Percentiles rank a stretch among this genome's conserved stretches.
These are phyloP conservation scores for Drosophila kohkoa DNA, from an alignment of 1,140 invertebrate genomes.

Conservation along the genomic window DNA sequence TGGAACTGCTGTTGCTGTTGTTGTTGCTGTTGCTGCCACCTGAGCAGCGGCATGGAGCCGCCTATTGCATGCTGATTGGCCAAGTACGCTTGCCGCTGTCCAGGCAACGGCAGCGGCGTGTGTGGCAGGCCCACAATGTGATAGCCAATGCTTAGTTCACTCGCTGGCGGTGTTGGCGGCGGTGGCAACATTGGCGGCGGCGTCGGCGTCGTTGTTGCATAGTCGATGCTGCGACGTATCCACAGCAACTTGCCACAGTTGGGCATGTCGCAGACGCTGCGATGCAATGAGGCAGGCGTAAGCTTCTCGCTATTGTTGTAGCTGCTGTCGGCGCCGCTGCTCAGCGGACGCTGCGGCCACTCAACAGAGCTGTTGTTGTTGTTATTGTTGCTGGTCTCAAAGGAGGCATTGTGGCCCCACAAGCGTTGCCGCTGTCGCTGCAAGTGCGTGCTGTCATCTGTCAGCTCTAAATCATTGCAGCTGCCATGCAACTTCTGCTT, in stretches of 20 bases:
- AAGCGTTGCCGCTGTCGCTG: slow-evolving; percentile 23
- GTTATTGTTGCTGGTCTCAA: slow-evolving; percentile 29
- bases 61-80: slow-evolving; percentile 78
- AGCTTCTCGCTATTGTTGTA: slow-evolving; percentile 32
- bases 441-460: slow-evolving; percentile 22
- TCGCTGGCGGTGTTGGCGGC: slow-evolving; percentile 34
- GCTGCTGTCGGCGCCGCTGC: slow-evolving; percentile 51
- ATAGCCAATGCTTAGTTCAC: slow-evolving; percentile 49
- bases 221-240: slow-evolving; percentile 57
- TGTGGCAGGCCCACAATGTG: slow-evolving; percentile 75
- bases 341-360: slow-evolving; percentile 54
- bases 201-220: slow-evolving; percentile 37
- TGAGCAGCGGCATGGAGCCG: slow-evolving; percentile 74
- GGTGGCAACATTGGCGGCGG: slow-evolving; percentile 35
- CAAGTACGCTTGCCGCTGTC: slow-evolving; percentile 68
- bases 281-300: slow-evolving; percentile 35
- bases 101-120: slow-evolving; percentile 62
- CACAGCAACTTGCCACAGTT: slow-evolving; percentile 83
- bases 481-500: slow-evolving; percentile 65
- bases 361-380: slow-evolving; percentile 18
- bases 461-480: slow-evolving; percentile 65
- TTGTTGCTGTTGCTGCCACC: slow-evolving; percentile 59
- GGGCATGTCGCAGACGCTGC: slow-evolving; percentile 69
- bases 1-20: slow-evolving; percentile 33
- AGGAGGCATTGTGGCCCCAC: slow-evolving; percentile 32